Percentiles rank a stretch among this genome's conserved stretches.
These are phyloP conservation scores for Ancistrus triradiatus DNA, from an alignment of 2,113 vertebrate genomes.

Conservation along the genomic window DNA sequence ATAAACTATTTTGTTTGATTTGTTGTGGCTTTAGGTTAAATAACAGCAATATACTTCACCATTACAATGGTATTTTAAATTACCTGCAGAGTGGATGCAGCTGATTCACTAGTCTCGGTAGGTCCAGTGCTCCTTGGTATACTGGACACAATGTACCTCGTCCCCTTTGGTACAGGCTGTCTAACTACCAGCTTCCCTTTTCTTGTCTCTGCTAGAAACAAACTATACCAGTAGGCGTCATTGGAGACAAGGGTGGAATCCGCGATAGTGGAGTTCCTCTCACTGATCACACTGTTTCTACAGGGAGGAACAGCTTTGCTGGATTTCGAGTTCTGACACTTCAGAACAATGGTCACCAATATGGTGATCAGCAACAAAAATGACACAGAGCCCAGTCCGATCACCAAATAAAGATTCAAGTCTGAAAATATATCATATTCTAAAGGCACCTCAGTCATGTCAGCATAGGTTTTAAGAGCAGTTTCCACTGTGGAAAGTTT, in stretches of 20 bases:
- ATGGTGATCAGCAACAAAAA: constrained; percentile 64
- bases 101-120: constrained; percentile 56
- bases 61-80: too few relatives aligned
- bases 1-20: too few relatives aligned
- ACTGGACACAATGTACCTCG: constrained; percentile 54
- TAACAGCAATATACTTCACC: too few relatives aligned
- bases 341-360: constrained; percentile 54
- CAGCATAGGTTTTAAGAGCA: constrained; percentile 54
- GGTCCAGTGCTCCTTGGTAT: constrained; percentile 54
- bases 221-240: constrained; percentile 44
- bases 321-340: constrained; percentile 44
- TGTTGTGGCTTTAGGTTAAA: too few relatives aligned
- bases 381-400: constrained; percentile 71
- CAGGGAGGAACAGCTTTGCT: constrained; percentile 37
- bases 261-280: constrained; percentile 41
- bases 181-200: constrained; percentile 50
- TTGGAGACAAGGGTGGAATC: constrained; percentile 45
- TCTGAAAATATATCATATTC: constrained; percentile 60
- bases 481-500: constrained; percentile 64
- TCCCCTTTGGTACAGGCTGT: constrained; percentile 48
- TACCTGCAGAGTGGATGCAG: constrained; percentile 55
- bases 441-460: constrained; percentile 70
- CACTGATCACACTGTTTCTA: constrained; percentile 45
- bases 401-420: constrained; percentile 61
- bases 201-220: constrained; percentile 40